Base-by-base conservation (phyloP, 2,797 vertebrate species). In the Falco columbarius region DNA sequence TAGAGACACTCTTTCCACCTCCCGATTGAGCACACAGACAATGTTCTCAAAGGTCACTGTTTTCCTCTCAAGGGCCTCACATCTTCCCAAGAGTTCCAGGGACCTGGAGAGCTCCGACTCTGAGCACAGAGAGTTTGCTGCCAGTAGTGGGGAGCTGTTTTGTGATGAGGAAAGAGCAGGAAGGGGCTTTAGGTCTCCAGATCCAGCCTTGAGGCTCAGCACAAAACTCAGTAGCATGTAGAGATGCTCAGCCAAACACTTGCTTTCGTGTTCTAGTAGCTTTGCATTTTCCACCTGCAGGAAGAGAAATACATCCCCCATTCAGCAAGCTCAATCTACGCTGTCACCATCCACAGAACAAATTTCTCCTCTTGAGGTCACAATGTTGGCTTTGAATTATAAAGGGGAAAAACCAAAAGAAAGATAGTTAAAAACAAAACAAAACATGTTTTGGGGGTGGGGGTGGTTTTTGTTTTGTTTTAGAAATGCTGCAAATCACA, bases 21-120 rank as follows among this genome's bases (percentile, higher is more conserved):
- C 99, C 19, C 99, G 98, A 96, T 99, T 99, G 70, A 99, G 98
- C 79, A 99, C 99, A 0, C 99, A 99, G 46, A 99, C 99, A 0
- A 99, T 99, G 97, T 99, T 99, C 98, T 99, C 99, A 55, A 99
- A 98, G 24, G 99, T 99, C 2, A 91, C 98, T 0, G 99, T 98
- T 98, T 99, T 98, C 94, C 98, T 98, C 97, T 99, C 99, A 47
- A 99, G 98, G 5, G 94, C 94, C 87, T 99, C 98, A 67, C 98
- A 99, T 42, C 98, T 98, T 18, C 97, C 98, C 88, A 98, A 96
- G 66, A 99, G 98, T 93, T 99, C 99, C 0, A 97, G 92, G 14
- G 98, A 97, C 89, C 98, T 70, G 34, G 96, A 71, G 12, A 92
- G 49, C 49, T 94, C 97, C 0, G 62, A 47, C 65, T 91, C 94